phyloP scores from a whole-genome alignment of 2,113 vertebrate species.

The Talpa occidentalis region DNA sequence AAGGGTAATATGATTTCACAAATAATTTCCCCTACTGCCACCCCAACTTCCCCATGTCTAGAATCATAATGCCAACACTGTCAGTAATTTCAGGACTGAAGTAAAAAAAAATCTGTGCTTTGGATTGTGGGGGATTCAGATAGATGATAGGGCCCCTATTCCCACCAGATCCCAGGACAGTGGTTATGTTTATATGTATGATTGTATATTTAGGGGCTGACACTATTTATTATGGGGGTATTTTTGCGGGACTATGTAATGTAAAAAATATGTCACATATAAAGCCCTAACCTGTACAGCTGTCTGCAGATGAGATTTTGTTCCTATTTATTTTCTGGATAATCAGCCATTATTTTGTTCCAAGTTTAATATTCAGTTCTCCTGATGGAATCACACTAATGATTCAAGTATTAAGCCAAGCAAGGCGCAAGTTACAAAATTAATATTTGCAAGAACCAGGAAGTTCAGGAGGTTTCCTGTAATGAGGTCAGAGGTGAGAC shows the following conservation, averaged over 20 bases:
- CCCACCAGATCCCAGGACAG: background rate
- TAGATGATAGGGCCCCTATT: background rate
- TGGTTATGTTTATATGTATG: background rate
- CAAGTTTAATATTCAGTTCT: conserved; percentile 48
- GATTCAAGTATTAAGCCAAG: conserved; percentile 33
- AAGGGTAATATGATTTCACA: background rate
- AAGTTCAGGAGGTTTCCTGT: background rate
- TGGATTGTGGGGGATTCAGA: conserved; percentile 32
- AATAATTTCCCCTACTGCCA: background rate
- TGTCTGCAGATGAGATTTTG: background rate
- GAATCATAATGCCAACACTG: background rate
- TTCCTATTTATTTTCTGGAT: conserved; percentile 9
- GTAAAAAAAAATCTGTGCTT: conserved; percentile 29
- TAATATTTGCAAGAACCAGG: conserved; percentile 17
- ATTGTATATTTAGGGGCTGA: background rate
- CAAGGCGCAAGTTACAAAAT: conserved; percentile 7
- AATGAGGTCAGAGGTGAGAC: conserved; percentile 20
- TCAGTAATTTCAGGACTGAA: conserved; percentile 40
- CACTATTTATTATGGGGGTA: background rate
- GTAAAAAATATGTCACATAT: conserved; percentile 19
- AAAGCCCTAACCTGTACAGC: background rate
- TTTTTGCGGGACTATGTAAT: background rate
- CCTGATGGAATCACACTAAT: conserved; percentile 30
- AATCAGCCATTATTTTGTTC: conserved; percentile 28
- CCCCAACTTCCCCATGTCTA: background rate